A percentile compares a stretch with the other conserved stretches of the same genome.
Conservation (phyloP, 2,113 vertebrate genomes). For the Madoqua kirkii region DNA sequence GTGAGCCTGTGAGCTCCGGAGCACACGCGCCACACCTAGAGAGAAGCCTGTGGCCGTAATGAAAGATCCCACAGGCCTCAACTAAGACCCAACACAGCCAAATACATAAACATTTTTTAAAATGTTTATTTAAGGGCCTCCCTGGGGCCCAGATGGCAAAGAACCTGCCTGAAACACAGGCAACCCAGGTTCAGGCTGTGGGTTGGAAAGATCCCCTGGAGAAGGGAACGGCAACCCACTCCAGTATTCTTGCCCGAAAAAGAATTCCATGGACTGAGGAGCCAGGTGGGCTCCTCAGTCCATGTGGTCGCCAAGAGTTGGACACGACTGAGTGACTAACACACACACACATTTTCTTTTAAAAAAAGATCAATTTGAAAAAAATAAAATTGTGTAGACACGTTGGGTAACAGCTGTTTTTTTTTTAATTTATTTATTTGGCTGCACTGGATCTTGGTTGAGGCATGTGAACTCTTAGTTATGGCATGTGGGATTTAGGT, state of each 20-base stretch:
- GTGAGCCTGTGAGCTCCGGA: background rate
- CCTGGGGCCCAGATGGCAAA: background rate
- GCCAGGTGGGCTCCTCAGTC: background rate
- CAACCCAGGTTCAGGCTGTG: background rate
- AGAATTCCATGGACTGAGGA: background rate
- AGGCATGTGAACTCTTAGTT: background rate
- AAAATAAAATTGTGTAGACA: background rate
- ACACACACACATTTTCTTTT: background rate
- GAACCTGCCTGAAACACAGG: background rate
- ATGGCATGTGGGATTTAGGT: background rate
- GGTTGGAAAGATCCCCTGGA: background rate
- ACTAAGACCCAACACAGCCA: background rate
- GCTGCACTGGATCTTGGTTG: background rate
- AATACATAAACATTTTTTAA: background rate
- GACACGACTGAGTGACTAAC: background rate
- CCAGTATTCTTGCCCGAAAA: background rate
- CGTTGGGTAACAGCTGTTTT: background rate
- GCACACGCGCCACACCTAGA: background rate
- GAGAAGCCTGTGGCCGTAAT: background rate
- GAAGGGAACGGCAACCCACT: background rate
- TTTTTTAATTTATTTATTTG: background rate
- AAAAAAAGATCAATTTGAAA: background rate
- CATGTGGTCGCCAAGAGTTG: background rate
- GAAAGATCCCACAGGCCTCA: background rate
- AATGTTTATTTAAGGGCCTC: background rate